A percentile compares a stretch with the other conserved stretches of the same genome.
phyloP scores from a whole-genome alignment of 2,888 invertebrate genomes.

The Drosophila subquinaria region DNA sequence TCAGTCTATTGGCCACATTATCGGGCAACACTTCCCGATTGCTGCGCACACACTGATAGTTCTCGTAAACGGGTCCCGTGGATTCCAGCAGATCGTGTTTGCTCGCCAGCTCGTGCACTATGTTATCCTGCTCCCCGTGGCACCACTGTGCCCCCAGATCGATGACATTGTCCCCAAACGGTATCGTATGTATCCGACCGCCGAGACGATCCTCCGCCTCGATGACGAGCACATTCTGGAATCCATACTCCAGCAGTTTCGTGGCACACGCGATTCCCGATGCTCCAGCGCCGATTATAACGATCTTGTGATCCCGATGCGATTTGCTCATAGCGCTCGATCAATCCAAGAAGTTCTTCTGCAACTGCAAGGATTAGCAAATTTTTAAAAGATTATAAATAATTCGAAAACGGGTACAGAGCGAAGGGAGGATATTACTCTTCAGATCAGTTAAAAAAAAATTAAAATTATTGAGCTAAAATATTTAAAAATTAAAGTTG shows the following conservation, averaged over 20 bases:
- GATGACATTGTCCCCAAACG: slow-evolving; percentile 87
- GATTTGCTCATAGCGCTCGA: slow-evolving; percentile 55
- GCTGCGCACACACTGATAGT: slow-evolving; percentile 83
- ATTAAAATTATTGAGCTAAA: background rate
- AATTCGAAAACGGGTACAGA: background rate
- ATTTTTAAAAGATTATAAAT: background rate
- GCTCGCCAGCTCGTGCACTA: slow-evolving; percentile 82
- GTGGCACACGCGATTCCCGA: slow-evolving; percentile 86
- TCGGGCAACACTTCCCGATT: slow-evolving; percentile 84
- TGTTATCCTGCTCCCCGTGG: slow-evolving; percentile 85
- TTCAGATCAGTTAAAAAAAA: background rate
- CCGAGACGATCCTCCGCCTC: slow-evolving; percentile 89
- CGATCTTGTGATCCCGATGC: slow-evolving; percentile 76
- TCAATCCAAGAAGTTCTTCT: background rate
- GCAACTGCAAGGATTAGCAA: slow-evolving; percentile 29
- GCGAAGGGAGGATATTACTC: background rate
- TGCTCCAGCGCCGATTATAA: slow-evolving; percentile 85
- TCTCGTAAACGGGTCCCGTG: slow-evolving; percentile 83
- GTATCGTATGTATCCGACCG: slow-evolving; percentile 87
- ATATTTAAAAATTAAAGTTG: too few relatives aligned
- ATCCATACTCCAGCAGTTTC: slow-evolving; percentile 85
- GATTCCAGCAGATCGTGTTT: slow-evolving; percentile 82
- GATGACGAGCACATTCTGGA: slow-evolving; percentile 87
- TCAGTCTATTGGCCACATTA: slow-evolving; percentile 84
- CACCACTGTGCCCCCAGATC: slow-evolving; percentile 86